A percentile compares a stretch with the other conserved stretches of the same genome.
phyloP scores from a whole-genome alignment of 2,113 vertebrate species.

The Cyprinodon variegatus region DNA sequence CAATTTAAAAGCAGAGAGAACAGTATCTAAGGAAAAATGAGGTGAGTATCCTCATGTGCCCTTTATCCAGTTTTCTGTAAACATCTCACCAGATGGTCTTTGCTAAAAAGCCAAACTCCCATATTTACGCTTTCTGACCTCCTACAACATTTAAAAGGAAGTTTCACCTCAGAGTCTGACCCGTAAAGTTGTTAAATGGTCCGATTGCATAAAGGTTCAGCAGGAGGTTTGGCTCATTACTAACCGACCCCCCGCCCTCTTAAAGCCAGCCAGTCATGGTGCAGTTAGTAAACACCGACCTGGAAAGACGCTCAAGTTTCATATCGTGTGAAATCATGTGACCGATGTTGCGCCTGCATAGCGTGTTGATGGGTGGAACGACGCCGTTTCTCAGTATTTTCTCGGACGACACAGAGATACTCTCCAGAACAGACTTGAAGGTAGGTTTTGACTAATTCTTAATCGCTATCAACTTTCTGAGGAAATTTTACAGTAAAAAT shows the following conservation, averaged over 20 bases:
- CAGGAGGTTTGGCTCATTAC: background rate
- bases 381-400: conserved; percentile 1
- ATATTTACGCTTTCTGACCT: conserved; percentile 66
- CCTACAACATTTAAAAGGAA: conserved; percentile 21
- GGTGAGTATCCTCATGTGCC: background rate
- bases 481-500: background rate
- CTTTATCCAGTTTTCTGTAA: conserved; percentile 66
- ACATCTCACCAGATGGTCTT: conserved; percentile 21
- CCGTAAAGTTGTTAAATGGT: background rate
- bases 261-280: background rate
- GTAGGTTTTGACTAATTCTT: conserved; percentile 26
- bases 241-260: no score
- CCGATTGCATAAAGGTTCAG: background rate
- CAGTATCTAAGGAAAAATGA: background rate
- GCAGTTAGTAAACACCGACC: background rate
- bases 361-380: conserved; percentile 26
- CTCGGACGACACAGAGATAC: conserved; percentile 8
- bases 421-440: background rate
- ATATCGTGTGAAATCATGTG: background rate
- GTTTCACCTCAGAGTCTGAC: conserved; percentile 1
- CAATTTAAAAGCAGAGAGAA: background rate
- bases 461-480: background rate
- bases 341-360: background rate
- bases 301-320: background rate
- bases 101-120: conserved; percentile 16